These are phyloP conservation scores for Agrilus cyanescens DNA, from an alignment of 2,888 invertebrate genomes.

Conservation along the genomic window DNA sequence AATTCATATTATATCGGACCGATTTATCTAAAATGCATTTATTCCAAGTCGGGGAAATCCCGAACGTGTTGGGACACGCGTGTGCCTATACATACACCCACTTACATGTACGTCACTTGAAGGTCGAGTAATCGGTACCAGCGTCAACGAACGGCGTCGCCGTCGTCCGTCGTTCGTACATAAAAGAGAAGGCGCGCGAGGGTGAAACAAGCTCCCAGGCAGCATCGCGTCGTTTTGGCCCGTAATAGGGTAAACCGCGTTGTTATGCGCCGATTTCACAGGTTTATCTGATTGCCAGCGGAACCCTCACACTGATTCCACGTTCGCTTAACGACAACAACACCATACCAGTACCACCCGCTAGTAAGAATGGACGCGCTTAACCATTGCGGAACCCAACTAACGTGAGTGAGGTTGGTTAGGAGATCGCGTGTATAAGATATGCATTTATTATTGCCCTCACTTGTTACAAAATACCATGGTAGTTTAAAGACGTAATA, in stretches of 20 bases:
- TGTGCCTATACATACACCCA: conserved; percentile 16
- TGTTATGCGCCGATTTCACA: conserved; percentile 38
- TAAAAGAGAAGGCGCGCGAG: conserved; percentile 10
- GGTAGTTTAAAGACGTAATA: too few relatives aligned
- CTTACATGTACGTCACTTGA: conserved; percentile 5
- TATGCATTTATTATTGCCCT: too few relatives aligned
- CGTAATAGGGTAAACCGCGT: conserved; percentile 38
- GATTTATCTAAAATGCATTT: conserved; percentile 37
- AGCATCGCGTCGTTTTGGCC: conserved; percentile 22
- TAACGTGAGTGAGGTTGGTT: too few relatives aligned
- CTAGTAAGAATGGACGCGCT: too few relatives aligned
- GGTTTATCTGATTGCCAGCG: conserved; percentile 32
- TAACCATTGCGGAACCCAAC: too few relatives aligned
- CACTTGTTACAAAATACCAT: too few relatives aligned
- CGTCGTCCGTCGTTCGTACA: background rate
- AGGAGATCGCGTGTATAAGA: too few relatives aligned
- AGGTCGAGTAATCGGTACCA: conserved; percentile 7
- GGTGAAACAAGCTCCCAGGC: conserved; percentile 17
- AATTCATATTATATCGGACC: conserved; percentile 35
- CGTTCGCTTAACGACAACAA: too few relatives aligned
- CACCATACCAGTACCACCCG: too few relatives aligned
- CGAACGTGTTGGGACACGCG: conserved; percentile 12
- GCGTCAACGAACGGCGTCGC: background rate
- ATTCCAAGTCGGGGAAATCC: conserved; percentile 20
- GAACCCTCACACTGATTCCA: too few relatives aligned